Evolutionary conservation across 2,113 vertebrate species (phyloP).

Genomic region (Ursus arctos): DNA sequence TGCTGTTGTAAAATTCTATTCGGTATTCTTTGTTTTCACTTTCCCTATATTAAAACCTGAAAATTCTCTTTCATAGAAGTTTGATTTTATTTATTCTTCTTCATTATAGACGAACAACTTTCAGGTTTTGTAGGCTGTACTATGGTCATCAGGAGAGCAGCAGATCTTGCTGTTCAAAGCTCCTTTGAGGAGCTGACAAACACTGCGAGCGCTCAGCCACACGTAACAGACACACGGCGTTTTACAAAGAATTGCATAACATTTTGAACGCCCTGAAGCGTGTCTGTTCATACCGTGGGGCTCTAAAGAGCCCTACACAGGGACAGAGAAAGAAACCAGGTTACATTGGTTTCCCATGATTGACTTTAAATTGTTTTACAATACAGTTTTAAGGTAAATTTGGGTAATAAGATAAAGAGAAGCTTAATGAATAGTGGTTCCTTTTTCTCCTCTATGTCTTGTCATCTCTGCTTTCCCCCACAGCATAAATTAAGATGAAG

Average conservation of each 20-base stretch:
- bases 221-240: neutral
- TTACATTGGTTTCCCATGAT: neutral
- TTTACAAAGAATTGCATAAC: neutral
- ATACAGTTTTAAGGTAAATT: slow-evolving; percentile 27
- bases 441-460: neutral
- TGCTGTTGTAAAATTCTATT: neutral
- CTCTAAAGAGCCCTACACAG: neutral
- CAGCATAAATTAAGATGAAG: neutral
- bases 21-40: neutral
- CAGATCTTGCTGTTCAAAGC: neutral
- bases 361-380: neutral
- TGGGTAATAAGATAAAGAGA: neutral
- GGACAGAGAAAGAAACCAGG: neutral
- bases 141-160: neutral
- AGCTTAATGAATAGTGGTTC: neutral
- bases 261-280: neutral
- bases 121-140: neutral
- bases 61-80: neutral
- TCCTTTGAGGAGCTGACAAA: neutral
- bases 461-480: neutral
- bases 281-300: neutral
- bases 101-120: neutral
- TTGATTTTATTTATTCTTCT: neutral
- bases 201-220: neutral
- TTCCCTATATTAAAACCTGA: neutral